Conservation (phyloP, 2,888 invertebrate genomes). For the Allophyes oxyacanthae region DNA sequence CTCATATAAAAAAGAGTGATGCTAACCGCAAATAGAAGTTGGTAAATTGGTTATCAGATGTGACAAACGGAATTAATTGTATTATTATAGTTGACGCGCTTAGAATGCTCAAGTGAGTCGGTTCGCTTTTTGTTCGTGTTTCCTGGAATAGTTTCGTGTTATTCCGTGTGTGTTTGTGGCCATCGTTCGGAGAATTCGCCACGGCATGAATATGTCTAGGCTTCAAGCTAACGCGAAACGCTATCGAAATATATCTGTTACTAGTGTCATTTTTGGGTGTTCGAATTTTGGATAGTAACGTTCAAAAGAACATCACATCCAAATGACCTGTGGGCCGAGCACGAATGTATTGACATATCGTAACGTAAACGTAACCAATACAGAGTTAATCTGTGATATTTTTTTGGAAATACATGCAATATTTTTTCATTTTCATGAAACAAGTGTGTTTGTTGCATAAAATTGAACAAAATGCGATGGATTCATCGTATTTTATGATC, state of each 20-base stretch:
- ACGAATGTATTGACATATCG: no score
- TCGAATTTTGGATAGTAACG: conserved; percentile 39
- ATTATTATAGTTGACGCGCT: conserved; percentile 80
- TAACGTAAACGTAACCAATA: no score
- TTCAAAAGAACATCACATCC: conserved; percentile 3
- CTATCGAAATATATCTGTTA: conserved; percentile 46
- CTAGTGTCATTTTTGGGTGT: conserved; percentile 29
- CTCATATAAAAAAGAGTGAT: conserved; percentile 31
- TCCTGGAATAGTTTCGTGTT: conserved; percentile 76
- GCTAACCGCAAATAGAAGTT: conserved; percentile 49
- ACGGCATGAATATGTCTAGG: conserved; percentile 58
- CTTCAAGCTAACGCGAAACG: conserved; percentile 40
- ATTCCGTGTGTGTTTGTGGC: conserved; percentile 64
- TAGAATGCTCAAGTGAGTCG: conserved; percentile 74
- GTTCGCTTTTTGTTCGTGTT: conserved; percentile 69
- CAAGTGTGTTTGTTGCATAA: no score
- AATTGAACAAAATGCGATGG: no score
- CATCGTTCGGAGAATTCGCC: conserved; percentile 68
- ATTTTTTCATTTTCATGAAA: no score
- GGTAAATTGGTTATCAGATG: conserved; percentile 59
- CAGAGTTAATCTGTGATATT: no score
- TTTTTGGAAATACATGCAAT: no score
- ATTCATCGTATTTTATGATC: no score
- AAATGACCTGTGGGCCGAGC: no score
- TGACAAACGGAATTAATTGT: conserved; percentile 83